Conservation (phyloP, 1,140 invertebrate genomes). For the Eulimnadia texana region DNA sequence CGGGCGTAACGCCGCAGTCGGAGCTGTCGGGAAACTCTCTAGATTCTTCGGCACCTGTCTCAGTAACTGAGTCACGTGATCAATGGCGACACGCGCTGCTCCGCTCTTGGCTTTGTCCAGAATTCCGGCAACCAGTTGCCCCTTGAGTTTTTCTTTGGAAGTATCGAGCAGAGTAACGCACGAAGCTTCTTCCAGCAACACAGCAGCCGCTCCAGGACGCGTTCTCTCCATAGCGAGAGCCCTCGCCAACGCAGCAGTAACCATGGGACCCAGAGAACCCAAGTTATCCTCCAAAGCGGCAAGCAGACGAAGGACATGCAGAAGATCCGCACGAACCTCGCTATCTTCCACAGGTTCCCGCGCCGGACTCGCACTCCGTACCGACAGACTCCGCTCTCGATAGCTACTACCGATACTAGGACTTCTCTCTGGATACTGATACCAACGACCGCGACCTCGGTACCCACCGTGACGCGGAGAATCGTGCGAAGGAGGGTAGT, state of each 20-base stretch:
- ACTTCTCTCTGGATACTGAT: background rate
- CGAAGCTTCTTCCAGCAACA: constrained; percentile 49
- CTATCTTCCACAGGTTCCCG: background rate
- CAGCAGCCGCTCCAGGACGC: constrained; percentile 44
- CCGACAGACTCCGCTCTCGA: background rate
- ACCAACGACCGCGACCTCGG: too few species aligned
- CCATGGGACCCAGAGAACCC: constrained; percentile 59
- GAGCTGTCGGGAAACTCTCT: background rate
- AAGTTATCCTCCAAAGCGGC: constrained; percentile 63
- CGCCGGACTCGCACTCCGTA: background rate
- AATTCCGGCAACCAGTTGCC: constrained; percentile 57
- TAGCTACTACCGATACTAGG: background rate
- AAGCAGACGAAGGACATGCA: constrained; percentile 51
- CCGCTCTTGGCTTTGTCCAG: constrained; percentile 44
- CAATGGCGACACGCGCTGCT: constrained; percentile 40
- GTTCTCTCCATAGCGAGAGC: constrained; percentile 60
- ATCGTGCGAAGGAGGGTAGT: background rate
- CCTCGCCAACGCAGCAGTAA: constrained; percentile 52
- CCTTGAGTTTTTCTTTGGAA: constrained; percentile 68
- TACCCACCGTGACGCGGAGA: too few species aligned
- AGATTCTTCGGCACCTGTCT: background rate
- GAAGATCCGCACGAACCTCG: constrained; percentile 27
- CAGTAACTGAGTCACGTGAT: constrained; percentile 21
- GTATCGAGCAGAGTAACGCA: constrained; percentile 62
- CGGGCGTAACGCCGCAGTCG: too few species aligned